A percentile compares a stretch with the other conserved stretches of the same genome.
phyloP scores from a whole-genome alignment of 2,797 vertebrate species.

The Hoplostethus atlanticus region DNA sequence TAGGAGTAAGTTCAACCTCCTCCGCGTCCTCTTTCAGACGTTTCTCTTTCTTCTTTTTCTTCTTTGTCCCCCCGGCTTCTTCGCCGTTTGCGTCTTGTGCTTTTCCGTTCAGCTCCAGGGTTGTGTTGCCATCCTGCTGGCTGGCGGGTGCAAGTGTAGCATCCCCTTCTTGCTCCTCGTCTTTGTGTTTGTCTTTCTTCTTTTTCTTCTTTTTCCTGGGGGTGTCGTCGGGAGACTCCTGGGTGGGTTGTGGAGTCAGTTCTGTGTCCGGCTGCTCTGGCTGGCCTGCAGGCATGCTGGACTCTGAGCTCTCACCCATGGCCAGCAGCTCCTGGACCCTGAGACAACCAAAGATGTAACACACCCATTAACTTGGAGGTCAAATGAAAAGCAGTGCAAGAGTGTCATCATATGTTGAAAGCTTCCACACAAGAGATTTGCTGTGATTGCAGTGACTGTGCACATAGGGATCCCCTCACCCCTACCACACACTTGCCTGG shows the following conservation, averaged over 20 bases:
- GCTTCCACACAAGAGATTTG: neutral
- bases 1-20: conserved; percentile 48
- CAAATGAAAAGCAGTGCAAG: neutral
- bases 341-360: conserved; percentile 27
- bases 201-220: conserved; percentile 81
- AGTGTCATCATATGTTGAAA: neutral
- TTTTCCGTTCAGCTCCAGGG: conserved; percentile 35
- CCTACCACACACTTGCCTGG: conserved; percentile 77
- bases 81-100: conserved; percentile 28
- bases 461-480: too few species aligned
- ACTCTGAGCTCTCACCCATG: conserved; percentile 54
- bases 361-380: neutral
- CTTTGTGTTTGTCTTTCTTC: conserved; percentile 75
- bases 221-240: conserved; percentile 11
- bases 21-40: conserved; percentile 54
- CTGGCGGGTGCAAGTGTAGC: neutral
- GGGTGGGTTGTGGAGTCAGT: conserved; percentile 29
- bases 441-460: too few species aligned
- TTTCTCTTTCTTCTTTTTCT: conserved; percentile 83
- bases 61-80: conserved; percentile 42
- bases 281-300: conserved; percentile 16
- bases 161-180: conserved; percentile 45
- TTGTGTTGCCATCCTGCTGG: conserved; percentile 5
- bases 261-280: conserved; percentile 26
- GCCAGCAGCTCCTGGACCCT: conserved; percentile 83